Conservation (phyloP, 2,797 vertebrate genomes). For the Antennarius maculatus region DNA sequence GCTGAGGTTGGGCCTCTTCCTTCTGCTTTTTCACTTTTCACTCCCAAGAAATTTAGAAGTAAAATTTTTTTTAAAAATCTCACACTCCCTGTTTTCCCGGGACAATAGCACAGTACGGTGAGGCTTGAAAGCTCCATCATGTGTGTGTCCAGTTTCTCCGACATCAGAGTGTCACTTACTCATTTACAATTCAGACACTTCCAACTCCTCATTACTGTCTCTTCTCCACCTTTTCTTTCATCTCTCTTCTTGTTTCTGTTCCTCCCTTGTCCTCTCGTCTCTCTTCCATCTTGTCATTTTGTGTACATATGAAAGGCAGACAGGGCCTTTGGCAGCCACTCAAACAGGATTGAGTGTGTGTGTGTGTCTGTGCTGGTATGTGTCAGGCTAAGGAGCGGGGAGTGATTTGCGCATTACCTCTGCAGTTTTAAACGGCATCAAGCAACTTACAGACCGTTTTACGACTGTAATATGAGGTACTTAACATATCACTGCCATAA, state of each 20-base stretch:
- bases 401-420: conserved; percentile 78
- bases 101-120: conserved; percentile 55
- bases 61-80: conserved; percentile 46
- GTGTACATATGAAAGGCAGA: conserved; percentile 57
- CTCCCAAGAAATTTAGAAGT: conserved; percentile 60
- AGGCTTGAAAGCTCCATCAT: conserved; percentile 74
- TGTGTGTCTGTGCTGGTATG: conserved; percentile 7
- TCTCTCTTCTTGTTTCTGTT: conserved; percentile 48
- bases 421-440: conserved; percentile 76
- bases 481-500: conserved; percentile 75
- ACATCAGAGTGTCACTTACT: conserved; percentile 66
- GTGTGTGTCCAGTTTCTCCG: conserved; percentile 56
- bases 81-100: conserved; percentile 54
- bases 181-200: conserved; percentile 79
- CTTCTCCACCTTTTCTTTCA: conserved; percentile 60
- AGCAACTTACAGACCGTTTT: conserved; percentile 71
- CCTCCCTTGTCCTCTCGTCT: conserved; percentile 47
- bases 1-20: conserved; percentile 37
- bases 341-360: conserved; percentile 32
- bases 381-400: conserved; percentile 48
- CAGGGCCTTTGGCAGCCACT: conserved; percentile 64
- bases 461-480: conserved; percentile 69
- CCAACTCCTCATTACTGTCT: conserved; percentile 64
- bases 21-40: conserved; percentile 78
- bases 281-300: conserved; percentile 55